A percentile compares a stretch with the other conserved stretches of the same genome.
Conservation (phyloP, 2,888 invertebrate species). For the Ephialtes manifestator region DNA sequence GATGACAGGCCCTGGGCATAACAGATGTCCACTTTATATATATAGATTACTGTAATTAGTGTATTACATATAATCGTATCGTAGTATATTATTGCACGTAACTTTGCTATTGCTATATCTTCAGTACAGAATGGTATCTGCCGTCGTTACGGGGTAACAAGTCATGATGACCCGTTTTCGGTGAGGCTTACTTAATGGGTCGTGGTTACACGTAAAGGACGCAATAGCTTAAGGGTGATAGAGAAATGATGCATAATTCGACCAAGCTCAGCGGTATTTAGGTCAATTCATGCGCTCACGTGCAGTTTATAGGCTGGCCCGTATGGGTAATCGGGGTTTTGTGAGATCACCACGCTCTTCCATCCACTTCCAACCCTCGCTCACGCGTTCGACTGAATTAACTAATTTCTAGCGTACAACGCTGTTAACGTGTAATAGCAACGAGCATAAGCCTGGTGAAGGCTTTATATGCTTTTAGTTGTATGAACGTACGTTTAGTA, state of each 20-base stretch:
- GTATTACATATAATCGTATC: slow-evolving; percentile 7
- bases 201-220: slow-evolving; percentile 6
- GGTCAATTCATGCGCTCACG: slow-evolving; percentile 17
- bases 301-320: slow-evolving; percentile 42
- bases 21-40: no score
- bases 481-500: slow-evolving; percentile 21
- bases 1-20: no score
- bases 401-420: slow-evolving; percentile 1
- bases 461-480: background rate
- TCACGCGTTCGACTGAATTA: slow-evolving; percentile 7
- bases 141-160: slow-evolving; percentile 35
- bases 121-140: slow-evolving; percentile 27
- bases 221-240: slow-evolving; percentile 29
- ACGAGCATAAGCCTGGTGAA: background rate
- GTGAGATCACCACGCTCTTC: background rate
- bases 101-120: background rate
- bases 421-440: background rate
- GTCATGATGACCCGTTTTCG: slow-evolving; percentile 35
- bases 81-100: background rate
- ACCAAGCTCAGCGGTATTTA: slow-evolving; percentile 21
- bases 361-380: background rate
- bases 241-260: slow-evolving; percentile 14
- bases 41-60: no score
- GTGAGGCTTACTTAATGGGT: slow-evolving; percentile 22
- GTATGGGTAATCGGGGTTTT: slow-evolving; percentile 37